Conservation (phyloP, 2,797 vertebrate genomes). For the Acanthiza pusilla region DNA sequence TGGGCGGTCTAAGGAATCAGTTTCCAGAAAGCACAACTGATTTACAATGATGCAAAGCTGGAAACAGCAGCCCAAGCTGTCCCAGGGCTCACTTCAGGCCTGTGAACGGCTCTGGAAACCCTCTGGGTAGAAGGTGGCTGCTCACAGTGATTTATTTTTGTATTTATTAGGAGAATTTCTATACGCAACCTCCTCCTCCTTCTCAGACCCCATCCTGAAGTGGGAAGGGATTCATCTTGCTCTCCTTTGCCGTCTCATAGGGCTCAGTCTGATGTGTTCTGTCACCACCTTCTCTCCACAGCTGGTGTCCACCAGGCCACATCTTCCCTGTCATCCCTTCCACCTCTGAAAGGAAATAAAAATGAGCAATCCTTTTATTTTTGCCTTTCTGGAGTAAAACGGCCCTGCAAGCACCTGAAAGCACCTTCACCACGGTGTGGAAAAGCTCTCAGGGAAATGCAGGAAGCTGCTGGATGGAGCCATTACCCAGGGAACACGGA, state of each 20-base stretch:
- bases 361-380: neutral
- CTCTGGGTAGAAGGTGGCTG: neutral
- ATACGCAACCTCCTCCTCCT: neutral
- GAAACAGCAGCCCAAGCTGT: neutral
- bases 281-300: neutral
- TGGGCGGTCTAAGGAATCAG: neutral
- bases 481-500: neutral
- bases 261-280: no score
- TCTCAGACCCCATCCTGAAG: neutral
- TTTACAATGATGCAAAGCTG: neutral
- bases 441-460: neutral
- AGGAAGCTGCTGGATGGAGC: neutral
- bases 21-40: neutral
- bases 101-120: no score
- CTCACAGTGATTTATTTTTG: neutral
- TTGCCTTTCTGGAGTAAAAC: neutral
- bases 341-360: neutral
- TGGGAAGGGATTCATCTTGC: neutral
- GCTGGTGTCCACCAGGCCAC: no score
- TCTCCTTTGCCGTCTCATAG: neutral
- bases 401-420: neutral
- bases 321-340: neutral
- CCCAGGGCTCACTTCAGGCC: no score
- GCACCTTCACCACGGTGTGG: rapidly evolving
- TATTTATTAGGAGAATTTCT: neutral